Evolutionary conservation across 2,888 invertebrate genomes (phyloP), one percentile per base, ranked within the genome.

Genomic region (Leptinotarsa juncta): DNA sequence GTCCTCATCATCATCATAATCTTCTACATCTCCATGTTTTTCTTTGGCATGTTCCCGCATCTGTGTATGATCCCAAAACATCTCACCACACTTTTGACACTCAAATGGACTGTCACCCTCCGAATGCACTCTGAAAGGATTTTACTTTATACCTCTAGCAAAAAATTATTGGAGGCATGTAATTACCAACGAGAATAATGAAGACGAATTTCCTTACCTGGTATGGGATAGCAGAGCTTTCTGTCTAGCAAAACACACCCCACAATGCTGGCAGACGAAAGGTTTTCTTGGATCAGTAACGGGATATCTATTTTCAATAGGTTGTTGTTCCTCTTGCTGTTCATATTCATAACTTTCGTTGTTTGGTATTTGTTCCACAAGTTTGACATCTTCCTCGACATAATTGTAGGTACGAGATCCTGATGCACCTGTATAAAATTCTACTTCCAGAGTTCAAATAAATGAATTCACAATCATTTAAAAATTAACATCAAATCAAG

Each of bases 181-280:
- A 10, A 10, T 32, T 32, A 32, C 10, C 32, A 0, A 3, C 10
- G 7, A 42, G 42, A 42, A 42, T 42, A 42, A 42, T 42, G 10
- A 42, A 10, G 42, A 42, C 42, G 3, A 42, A 42, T 42, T 10
- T 42, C 20, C 20, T 16, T 67, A 73, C 88, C 94, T 87, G 0
- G 93, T 89, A 84, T 96, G 95, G 0, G 95, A 94, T 71, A 93
- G 92, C 32, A 95, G 87, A 0, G 95, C 95, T 84, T 95, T 96
- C 84, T 95, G 95, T 69, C 95, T 89, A 0, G 95, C 95, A 88
- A 95, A 86, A 57, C 93, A 93, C 72, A 95, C 91, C 0, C 90
- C 95, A 83, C 94, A 94, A 79, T 92, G 91, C 80, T 93, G 93
- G 81, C 96, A 96, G 0, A 95, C 95, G 83, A 95, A 95, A 0